Conservation (phyloP, 2,797 vertebrate genomes). For the Dendrocincla fuliginosa region DNA sequence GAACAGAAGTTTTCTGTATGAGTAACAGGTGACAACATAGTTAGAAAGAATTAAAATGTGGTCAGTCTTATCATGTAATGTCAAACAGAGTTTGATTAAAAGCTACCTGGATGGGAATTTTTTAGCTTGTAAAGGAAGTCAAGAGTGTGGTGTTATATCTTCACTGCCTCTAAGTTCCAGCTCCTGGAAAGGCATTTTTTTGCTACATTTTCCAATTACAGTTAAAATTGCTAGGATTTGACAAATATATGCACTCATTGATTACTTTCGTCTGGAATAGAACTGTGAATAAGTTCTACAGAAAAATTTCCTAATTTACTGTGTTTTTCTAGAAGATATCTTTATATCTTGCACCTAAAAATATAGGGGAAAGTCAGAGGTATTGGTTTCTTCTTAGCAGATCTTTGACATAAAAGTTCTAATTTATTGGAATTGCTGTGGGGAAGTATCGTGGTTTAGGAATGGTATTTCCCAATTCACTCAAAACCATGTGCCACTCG, state of each 20-base stretch:
- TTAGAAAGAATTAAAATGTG: neutral
- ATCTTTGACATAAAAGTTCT: conserved; percentile 11
- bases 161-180: neutral
- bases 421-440: conserved; percentile 35
- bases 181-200: neutral
- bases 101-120: neutral
- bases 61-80: neutral
- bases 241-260: neutral
- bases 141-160: neutral
- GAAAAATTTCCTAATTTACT: neutral
- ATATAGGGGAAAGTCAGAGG: neutral
- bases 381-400: neutral
- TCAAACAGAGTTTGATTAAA: neutral
- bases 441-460: neutral
- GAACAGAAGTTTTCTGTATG: neutral
- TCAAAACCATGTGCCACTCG: neutral
- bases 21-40: neutral
- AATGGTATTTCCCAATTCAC: neutral
- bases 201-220: neutral
- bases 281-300: neutral
- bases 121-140: neutral
- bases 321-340: neutral
- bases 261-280: neutral
- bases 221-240: neutral
- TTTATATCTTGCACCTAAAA: conserved; percentile 3